Base-by-base conservation (phyloP, 2,888 invertebrate genomes). In the Bedellia somnulentella region DNA sequence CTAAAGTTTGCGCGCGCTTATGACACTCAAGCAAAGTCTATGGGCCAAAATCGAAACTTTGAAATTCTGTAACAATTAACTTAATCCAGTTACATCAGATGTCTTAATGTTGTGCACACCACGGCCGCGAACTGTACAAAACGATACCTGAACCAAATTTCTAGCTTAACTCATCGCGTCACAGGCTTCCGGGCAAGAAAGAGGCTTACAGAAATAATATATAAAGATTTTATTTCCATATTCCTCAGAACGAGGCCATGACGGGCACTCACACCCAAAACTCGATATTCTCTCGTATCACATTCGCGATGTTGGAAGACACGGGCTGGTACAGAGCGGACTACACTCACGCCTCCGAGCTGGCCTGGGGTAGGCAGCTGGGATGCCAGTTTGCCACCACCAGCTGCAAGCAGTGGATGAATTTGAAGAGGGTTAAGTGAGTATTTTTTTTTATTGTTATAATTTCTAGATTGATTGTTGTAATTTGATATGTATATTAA, bases 221-320 rank as follows among this genome's bases (percentile, higher is more conserved):
- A n/a, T n/a, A n/a, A n/a, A n/a, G n/a, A n/a, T n/a, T n/a, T n/a
- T n/a, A n/a, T n/a, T n/a, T n/a, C n/a, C n/a, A n/a, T n/a, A n/a
- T 32, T 24, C 22, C 34, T 27, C 53, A 95, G 92, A 97, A 97
- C 62, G 98, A 99, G 70, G 97, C 97, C 0, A 99, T 99, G 98
- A 98, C 98, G 0, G 98, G 97, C 2, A 97, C 96, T 0, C 98
- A 98, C 62, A 98, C 98, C 0, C 97, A 97, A 61, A 95, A 96
- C 68, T 95, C 97, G 0, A 93, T 95, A 1, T 97, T 97, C 64
- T 96, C 96, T 1, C 79, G 95, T 12, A 85, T 99, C 31, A 96
- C 97, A 0, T 78, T 99, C 39, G 98, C 98, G 0, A 68, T 98
- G 38, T 90, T 99, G 93, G 97, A 98, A 57, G 98, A 98, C 56